Conservation (phyloP, 2,888 invertebrate genomes). For the Thalpophila matura region DNA sequence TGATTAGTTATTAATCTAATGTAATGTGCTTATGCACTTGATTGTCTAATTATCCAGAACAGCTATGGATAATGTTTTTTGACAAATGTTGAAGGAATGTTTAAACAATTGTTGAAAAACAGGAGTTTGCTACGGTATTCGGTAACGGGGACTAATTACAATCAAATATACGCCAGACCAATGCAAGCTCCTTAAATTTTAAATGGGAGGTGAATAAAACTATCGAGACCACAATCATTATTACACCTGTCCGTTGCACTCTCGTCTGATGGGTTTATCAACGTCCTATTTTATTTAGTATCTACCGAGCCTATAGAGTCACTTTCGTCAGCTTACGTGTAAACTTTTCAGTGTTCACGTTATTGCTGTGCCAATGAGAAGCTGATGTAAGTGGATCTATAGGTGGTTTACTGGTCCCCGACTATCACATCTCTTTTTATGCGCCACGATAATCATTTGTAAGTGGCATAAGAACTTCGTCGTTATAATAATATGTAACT, state of each 20-base stretch:
- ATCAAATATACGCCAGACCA: constrained; percentile 61
- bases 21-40: constrained; percentile 88
- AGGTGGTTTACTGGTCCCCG: constrained; percentile 64
- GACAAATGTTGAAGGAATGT: constrained; percentile 63
- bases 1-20: constrained; percentile 86
- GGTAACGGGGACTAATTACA: constrained; percentile 70
- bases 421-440: constrained; percentile 71
- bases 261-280: constrained; percentile 62
- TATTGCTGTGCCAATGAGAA: constrained; percentile 40
- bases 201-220: constrained; percentile 65
- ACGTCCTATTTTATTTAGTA: constrained; percentile 52
- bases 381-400: constrained; percentile 57
- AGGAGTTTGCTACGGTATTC: constrained; percentile 70
- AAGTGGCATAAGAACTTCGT: constrained; percentile 79
- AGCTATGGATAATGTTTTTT: constrained; percentile 77
- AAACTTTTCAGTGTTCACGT: constrained; percentile 38
- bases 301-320: constrained; percentile 44
- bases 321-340: constrained; percentile 55
- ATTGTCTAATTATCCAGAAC: constrained; percentile 73
- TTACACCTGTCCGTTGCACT: constrained; percentile 29
- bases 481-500: constrained; percentile 73
- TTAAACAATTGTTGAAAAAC: constrained; percentile 68
- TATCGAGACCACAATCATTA: constrained; percentile 48
- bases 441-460: constrained; percentile 73
- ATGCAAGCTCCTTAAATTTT: constrained; percentile 69